Evolutionary conservation across 2,113 vertebrate species (phyloP).

Genomic region (Tragelaphus imberbis): DNA sequence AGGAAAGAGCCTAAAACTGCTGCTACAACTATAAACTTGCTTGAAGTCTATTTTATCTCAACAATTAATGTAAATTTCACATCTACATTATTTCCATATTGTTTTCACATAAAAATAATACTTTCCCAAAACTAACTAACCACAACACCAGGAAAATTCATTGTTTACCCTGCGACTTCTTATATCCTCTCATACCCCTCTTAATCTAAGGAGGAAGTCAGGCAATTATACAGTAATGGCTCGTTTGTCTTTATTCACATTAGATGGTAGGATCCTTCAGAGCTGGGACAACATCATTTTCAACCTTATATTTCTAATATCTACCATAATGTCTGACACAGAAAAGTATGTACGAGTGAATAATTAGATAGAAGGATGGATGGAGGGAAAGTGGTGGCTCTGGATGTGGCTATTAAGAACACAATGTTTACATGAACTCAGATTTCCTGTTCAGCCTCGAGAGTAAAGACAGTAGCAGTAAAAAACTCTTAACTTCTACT

Average conservation of each 20-base stretch:
- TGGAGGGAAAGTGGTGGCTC: neutral
- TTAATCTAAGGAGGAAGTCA: neutral
- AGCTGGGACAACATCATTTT: neutral
- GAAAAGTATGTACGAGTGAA: neutral
- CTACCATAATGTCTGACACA: neutral
- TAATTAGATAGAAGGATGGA: neutral
- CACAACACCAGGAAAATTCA: neutral
- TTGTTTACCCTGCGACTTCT: neutral
- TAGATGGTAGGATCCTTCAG: neutral
- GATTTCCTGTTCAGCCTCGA: neutral
- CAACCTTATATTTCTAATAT: conserved; percentile 2
- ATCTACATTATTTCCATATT: neutral
- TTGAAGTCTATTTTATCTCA: conserved; percentile 14
- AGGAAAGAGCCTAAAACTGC: neutral
- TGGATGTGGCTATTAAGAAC: neutral
- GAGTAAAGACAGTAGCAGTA: conserved; percentile 10
- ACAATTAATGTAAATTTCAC: neutral
- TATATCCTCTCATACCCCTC: neutral
- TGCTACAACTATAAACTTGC: neutral
- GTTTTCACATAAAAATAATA: conserved; percentile 28
- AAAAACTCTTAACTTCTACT: neutral
- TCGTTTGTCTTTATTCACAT: conserved; percentile 21
- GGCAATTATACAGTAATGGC: neutral
- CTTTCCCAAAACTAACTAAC: conserved; percentile 37
- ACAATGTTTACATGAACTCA: neutral